phyloP scores from a whole-genome alignment of 30 jellyfish, hydroid and myxozoan species.

The Turritopsis dohrnii region DNA sequence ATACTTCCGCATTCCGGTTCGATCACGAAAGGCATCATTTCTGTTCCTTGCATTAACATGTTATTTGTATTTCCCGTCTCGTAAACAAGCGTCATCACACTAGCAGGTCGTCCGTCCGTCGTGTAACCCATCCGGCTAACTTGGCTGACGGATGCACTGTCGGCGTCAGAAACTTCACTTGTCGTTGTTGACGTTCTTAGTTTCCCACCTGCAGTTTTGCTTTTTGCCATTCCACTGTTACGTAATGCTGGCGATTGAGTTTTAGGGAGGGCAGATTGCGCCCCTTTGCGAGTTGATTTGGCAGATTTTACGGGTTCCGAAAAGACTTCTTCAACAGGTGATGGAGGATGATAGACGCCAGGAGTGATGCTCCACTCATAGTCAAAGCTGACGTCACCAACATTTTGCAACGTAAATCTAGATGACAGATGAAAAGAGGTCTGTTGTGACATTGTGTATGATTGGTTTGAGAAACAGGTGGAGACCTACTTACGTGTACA shows the following conservation, averaged over 20 bases:
- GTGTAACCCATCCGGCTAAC: slow-evolving; percentile 53
- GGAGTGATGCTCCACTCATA: slow-evolving; percentile 55
- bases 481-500: slow-evolving; percentile 49
- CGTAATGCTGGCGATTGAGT: slow-evolving; percentile 12
- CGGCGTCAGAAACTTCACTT: slow-evolving; percentile 18
- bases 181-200: slow-evolving; percentile 22
- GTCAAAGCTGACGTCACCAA: slow-evolving; percentile 54
- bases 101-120: slow-evolving; percentile 82
- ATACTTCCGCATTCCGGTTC: slow-evolving; percentile 68
- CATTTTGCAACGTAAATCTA: slow-evolving; percentile 63
- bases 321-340: slow-evolving; percentile 8
- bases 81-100: slow-evolving; percentile 71
- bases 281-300: slow-evolving; percentile 42
- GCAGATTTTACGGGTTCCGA: slow-evolving; percentile 23
- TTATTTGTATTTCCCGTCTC: slow-evolving; percentile 49
- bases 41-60: neutral
- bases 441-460: too few species aligned
- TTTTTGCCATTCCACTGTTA: slow-evolving; percentile 6
- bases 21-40: slow-evolving; percentile 64
- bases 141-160: slow-evolving; percentile 10
- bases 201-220: neutral
- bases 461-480: neutral
- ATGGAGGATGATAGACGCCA: slow-evolving; percentile 37
- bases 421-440: neutral
- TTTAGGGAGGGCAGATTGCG: neutral